These are phyloP conservation scores for Papilio demoleus DNA, from an alignment of 2,888 invertebrate species.

Conservation along the genomic window DNA sequence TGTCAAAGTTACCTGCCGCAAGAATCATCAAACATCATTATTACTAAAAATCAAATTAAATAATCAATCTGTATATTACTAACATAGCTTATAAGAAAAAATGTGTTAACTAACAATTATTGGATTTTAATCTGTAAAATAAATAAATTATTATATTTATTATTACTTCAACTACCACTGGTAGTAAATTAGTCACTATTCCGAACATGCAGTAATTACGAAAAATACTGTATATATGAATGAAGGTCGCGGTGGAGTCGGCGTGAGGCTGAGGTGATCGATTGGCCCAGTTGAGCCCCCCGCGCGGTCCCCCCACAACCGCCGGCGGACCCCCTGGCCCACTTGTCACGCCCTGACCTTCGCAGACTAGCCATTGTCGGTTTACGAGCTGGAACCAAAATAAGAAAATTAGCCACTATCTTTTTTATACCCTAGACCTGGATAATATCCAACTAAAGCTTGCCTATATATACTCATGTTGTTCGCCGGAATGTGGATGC, in stretches of 20 bases:
- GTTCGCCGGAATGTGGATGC: background rate
- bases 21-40: too few species aligned
- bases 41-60: too few species aligned
- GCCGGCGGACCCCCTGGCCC: background rate
- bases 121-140: too few species aligned
- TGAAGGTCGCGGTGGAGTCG: background rate
- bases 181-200: background rate
- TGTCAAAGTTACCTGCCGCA: too few species aligned
- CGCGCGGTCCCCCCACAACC: background rate
- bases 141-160: too few species aligned
- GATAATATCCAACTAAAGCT: background rate
- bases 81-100: too few species aligned
- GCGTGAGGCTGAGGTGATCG: conserved; percentile 1
- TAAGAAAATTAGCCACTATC: background rate
- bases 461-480: background rate
- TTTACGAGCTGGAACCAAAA: background rate
- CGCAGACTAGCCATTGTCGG: background rate
- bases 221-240: background rate
- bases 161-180: too few species aligned
- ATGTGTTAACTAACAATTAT: too few species aligned
- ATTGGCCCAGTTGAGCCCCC: conserved; percentile 4
- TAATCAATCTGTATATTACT: too few species aligned
- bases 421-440: background rate
- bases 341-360: conserved; percentile 9
- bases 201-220: background rate